Evolutionary conservation across 2,113 vertebrate species (phyloP).

Genomic region (Microcebus ravelobensis): DNA sequence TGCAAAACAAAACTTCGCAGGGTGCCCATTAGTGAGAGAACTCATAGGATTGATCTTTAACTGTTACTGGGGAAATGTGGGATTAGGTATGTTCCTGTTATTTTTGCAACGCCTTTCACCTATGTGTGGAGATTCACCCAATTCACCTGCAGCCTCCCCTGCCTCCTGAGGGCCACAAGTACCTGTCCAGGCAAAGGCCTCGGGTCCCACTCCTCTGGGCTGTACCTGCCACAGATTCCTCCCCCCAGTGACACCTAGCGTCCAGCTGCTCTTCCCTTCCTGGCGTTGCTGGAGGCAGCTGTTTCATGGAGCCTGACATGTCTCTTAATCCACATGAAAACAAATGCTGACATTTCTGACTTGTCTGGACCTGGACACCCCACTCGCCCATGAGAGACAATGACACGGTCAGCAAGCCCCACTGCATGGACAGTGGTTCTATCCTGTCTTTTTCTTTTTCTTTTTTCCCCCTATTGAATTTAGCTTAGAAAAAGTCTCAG

Average conservation of each 20-base stretch:
- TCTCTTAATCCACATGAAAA: background rate
- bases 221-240: too few species aligned
- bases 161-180: fast-evolving
- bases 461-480: background rate
- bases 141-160: background rate
- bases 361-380: background rate
- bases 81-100: too few species aligned
- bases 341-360: background rate
- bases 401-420: background rate
- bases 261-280: background rate
- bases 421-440: background rate
- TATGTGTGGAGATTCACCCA: background rate
- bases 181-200: background rate
- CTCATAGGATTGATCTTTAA: too few species aligned
- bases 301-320: background rate
- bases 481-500: background rate
- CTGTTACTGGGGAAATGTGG: too few species aligned
- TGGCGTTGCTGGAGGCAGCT: background rate
- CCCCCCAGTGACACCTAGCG: background rate
- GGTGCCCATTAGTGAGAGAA: too few species aligned
- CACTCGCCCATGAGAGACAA: background rate
- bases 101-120: too few species aligned
- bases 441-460: background rate
- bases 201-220: too few species aligned
- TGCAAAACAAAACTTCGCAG: too few species aligned